Conservation (phyloP, 2,113 vertebrate species). For the Ceyx cyanopectus region DNA sequence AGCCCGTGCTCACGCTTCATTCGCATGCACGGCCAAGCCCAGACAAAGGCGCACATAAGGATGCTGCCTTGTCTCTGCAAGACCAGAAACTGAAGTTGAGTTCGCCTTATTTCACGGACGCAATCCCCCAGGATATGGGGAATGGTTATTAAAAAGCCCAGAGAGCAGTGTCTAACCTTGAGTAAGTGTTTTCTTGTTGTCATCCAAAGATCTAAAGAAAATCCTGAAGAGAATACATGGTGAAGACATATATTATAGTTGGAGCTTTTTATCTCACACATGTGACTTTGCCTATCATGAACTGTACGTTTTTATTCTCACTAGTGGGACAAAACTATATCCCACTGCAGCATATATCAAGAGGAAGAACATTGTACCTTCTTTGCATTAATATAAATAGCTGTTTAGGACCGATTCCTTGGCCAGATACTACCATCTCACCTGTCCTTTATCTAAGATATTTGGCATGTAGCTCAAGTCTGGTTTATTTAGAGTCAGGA, state of each 20-base stretch:
- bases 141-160: slow-evolving; percentile 73
- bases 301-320: slow-evolving; percentile 83
- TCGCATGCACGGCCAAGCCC: not conserved
- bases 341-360: slow-evolving; percentile 85
- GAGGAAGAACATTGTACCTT: slow-evolving; percentile 82
- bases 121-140: slow-evolving; percentile 57
- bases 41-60: not conserved
- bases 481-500: slow-evolving; percentile 82
- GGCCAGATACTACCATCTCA: slow-evolving; percentile 76
- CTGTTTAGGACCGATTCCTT: slow-evolving; percentile 85
- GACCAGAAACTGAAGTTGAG: not conserved
- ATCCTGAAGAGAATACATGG: slow-evolving; percentile 79
- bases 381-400: slow-evolving; percentile 91
- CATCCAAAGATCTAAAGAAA: slow-evolving; percentile 79
- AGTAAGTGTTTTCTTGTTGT: slow-evolving; percentile 84
- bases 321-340: slow-evolving; percentile 84
- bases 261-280: slow-evolving; percentile 84
- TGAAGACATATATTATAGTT: slow-evolving; percentile 81
- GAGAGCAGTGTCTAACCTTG: slow-evolving; percentile 77
- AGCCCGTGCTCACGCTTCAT: fast-evolving
- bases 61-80: not conserved
- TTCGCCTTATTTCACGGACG: slow-evolving; percentile 14
- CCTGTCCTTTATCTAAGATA: slow-evolving; percentile 83
- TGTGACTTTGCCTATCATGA: slow-evolving; percentile 84
- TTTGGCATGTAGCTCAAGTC: slow-evolving; percentile 81